Evolutionary conservation across 2,113 vertebrate genomes (phyloP).

Genomic region (Cromileptes altivelis): DNA sequence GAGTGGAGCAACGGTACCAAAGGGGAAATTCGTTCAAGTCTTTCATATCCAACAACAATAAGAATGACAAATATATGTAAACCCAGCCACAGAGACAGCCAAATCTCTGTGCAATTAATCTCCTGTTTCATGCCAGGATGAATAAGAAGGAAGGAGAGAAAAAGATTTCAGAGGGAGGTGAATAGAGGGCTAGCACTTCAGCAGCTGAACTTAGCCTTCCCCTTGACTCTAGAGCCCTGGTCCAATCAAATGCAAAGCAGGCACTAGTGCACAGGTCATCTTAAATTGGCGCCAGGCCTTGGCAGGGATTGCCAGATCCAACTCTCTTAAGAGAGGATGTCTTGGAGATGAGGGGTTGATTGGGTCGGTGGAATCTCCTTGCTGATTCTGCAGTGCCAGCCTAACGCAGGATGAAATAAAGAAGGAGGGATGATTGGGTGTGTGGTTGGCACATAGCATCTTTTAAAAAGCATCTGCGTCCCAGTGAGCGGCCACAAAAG

Average conservation of each 20-base stretch:
- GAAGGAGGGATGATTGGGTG: conserved; percentile 59
- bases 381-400: conserved; percentile 58
- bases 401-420: conserved; percentile 62
- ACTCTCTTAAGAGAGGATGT: conserved; percentile 59
- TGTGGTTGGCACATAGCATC: conserved; percentile 57
- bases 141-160: conserved; percentile 28
- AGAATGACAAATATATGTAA: conserved; percentile 53
- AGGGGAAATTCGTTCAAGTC: conserved; percentile 49
- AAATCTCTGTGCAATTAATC: conserved; percentile 60
- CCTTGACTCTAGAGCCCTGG: conserved; percentile 44
- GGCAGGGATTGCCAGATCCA: conserved; percentile 58
- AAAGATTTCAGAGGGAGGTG: conserved; percentile 1
- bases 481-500: conserved; percentile 72
- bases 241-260: conserved; percentile 64
- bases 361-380: conserved; percentile 59
- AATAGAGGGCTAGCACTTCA: conserved; percentile 33
- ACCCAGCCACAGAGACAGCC: conserved; percentile 35
- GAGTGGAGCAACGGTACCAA: conserved; percentile 36
- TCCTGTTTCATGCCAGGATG: conserved; percentile 37
- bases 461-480: conserved; percentile 76
- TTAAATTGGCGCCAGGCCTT: conserved; percentile 50
- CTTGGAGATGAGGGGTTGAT: conserved; percentile 57
- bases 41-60: conserved; percentile 58
- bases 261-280: conserved; percentile 57
- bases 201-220: conserved; percentile 37